Conservation (phyloP, 2,888 invertebrate species). For the Adineta ricciae region DNA sequence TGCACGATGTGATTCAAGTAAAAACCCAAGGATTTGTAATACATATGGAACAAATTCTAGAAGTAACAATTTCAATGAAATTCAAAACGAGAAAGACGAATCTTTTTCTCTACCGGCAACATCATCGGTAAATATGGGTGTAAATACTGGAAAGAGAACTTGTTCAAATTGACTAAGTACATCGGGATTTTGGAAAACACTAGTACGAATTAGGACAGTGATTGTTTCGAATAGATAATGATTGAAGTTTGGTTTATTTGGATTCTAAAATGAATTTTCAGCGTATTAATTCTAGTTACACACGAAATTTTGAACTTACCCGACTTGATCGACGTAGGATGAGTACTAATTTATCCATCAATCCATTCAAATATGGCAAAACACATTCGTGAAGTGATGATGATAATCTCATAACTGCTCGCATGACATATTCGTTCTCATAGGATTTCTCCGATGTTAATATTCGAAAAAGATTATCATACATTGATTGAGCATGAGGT, state of each 20-base stretch:
- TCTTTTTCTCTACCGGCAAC: slow-evolving; percentile 61
- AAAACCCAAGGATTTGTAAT: slow-evolving; percentile 84
- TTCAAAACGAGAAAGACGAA: too few relatives aligned
- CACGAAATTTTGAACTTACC: slow-evolving; percentile 37
- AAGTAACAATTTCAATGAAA: slow-evolving; percentile 35
- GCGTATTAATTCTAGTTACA: too few relatives aligned
- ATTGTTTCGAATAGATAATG: slow-evolving; percentile 93
- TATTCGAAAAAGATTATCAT: neutral
- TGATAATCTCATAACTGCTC: slow-evolving; percentile 48
- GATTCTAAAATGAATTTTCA: slow-evolving; percentile 57
- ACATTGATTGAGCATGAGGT: neutral
- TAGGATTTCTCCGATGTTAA: slow-evolving; percentile 39
- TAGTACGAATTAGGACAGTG: slow-evolving; percentile 59
- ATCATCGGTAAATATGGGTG: slow-evolving; percentile 83
- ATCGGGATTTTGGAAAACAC: slow-evolving; percentile 68
- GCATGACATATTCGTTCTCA: slow-evolving; percentile 96
- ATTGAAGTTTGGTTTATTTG: slow-evolving; percentile 91
- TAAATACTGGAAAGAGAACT: slow-evolving; percentile 87
- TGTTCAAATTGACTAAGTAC: slow-evolving; percentile 79
- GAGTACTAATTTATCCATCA: slow-evolving; percentile 71
- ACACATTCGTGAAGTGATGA: slow-evolving; percentile 62
- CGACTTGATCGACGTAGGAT: slow-evolving; percentile 70
- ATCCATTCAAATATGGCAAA: slow-evolving; percentile 70
- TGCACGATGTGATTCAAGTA: slow-evolving; percentile 60
- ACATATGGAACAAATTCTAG: slow-evolving; percentile 93